Base-by-base conservation (phyloP, 2,113 vertebrate genomes). In the Laterallus jamaicensis region DNA sequence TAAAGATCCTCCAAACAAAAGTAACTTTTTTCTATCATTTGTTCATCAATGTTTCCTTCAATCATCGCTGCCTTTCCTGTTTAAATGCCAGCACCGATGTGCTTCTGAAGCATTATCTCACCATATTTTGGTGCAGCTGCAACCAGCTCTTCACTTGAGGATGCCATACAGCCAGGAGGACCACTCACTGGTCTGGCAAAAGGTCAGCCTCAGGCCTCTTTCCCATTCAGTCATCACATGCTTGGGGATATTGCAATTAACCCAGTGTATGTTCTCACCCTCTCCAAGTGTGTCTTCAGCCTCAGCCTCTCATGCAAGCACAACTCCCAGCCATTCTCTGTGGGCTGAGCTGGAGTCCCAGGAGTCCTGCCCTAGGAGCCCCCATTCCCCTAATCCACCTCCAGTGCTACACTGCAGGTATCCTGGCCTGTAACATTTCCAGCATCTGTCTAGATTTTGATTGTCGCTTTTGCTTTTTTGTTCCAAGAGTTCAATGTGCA, bases 331-430 rank as follows among this genome's bases (percentile, higher is more conserved):
- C n/a, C 71, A 22, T n/a, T 39, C 52, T 82, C 26, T 21, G 25
- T 35, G 37, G 44, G 39, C 35, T 40, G 40, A 63, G 47, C 29
- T 66, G 66, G 28, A 67, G 19, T 40, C 28, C 29, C 29, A 59
- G 66, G 28, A 67, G 19, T 40, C 28, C 29, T 59, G 54, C 7
- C 7, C 25, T 2, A 0, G 60, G n/a, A 47, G 39, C 13, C 24
- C 12, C 39, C 3, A 0, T 35, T 31, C 8, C n/a, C 39, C 47
- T 35, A 26, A 69, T 15, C 18, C 39, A 81, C 11, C 3, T 15
- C 25, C 8, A 26, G 17, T 0, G 0, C 76, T 68, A 31, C 3
- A 2, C 18, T 1, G 0, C 32, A 6, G 15, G 12, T n/a, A 47
- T 39, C 6, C 32, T 35, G n/a, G 12, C 32, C 56, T 47, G 18